phyloP scores from a whole-genome alignment of 2,113 vertebrate species.

The Vulpes vulpes region DNA sequence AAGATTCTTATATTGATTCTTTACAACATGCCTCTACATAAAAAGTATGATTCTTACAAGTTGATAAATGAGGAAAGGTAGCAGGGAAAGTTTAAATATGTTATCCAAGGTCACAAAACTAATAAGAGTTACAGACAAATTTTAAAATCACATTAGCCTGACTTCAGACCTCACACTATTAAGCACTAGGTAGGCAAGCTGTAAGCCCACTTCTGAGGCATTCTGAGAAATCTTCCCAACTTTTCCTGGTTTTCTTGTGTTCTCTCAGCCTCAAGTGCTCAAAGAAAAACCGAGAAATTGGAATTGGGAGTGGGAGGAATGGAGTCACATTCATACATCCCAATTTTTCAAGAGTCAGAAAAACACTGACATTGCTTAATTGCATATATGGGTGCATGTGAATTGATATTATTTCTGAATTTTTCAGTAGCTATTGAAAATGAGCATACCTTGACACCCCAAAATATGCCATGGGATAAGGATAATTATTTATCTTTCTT shows the following conservation, averaged over 20 bases:
- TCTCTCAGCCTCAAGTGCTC: neutral
- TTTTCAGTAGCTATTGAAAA: neutral
- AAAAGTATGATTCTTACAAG: neutral
- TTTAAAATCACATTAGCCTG: neutral
- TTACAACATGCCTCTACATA: neutral
- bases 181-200: neutral
- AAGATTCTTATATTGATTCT: neutral
- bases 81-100: neutral
- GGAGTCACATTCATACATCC: neutral
- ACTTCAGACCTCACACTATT: neutral
- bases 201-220: neutral
- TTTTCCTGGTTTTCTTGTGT: neutral
- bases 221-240: neutral
- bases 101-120: neutral
- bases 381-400: neutral
- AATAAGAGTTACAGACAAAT: neutral
- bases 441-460: neutral
- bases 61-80: neutral
- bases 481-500: neutral
- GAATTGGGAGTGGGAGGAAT: neutral
- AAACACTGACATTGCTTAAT: neutral
- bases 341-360: neutral
- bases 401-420: neutral
- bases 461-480: neutral
- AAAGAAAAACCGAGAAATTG: neutral